Evolutionary conservation across 2,113 vertebrate species (phyloP).

Genomic region (Ginglymostoma cirratum): DNA sequence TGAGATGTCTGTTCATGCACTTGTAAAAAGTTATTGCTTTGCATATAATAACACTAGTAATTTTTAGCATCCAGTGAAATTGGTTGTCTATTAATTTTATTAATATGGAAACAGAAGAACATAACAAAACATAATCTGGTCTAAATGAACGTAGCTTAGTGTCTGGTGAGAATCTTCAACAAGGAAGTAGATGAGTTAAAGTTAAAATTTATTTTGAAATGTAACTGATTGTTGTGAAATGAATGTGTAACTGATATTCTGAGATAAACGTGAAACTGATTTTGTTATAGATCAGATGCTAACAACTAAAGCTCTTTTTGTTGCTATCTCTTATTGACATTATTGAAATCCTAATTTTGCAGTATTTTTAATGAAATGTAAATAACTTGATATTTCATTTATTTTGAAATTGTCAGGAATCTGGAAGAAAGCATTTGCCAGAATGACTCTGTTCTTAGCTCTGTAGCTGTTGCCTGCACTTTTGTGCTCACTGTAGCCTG

Average conservation of each 20-base stretch:
- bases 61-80: background rate
- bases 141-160: background rate
- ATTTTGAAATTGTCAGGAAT: background rate
- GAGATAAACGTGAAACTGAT: background rate
- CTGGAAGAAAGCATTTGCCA: background rate
- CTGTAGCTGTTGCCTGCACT: background rate
- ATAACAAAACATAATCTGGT: background rate
- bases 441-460: background rate
- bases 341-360: background rate
- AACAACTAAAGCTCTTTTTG: background rate
- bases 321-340: background rate
- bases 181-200: background rate
- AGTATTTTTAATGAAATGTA: background rate
- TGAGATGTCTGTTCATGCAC: too few species aligned
- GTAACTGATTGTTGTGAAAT: background rate
- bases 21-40: background rate
- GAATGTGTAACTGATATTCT: background rate
- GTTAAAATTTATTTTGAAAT: background rate
- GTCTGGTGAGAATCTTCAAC: background rate
- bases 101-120: background rate
- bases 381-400: background rate
- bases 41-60: background rate
- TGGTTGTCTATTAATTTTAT: background rate
- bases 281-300: background rate
- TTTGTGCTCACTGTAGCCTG: background rate